Evolutionary conservation across 2,888 invertebrate genomes (phyloP).

Genomic region (Drosophila subquinaria): DNA sequence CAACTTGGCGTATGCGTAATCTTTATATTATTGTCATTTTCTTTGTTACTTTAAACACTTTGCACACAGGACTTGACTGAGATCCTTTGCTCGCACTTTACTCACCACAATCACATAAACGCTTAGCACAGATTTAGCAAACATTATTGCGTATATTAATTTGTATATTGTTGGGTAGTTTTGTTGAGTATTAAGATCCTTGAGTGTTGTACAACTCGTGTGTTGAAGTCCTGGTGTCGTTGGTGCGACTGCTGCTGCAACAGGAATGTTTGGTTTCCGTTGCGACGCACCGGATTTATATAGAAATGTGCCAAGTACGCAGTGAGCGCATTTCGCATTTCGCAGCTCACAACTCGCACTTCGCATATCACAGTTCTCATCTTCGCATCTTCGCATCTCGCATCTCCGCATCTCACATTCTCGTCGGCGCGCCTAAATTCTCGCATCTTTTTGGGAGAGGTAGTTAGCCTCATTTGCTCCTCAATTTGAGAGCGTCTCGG

Average conservation of each 20-base stretch:
- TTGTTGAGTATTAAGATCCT: conserved; percentile 23
- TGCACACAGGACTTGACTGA: conserved; percentile 6
- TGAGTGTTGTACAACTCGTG: conserved; percentile 41
- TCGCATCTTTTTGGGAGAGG: conserved; percentile 53
- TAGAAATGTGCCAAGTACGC: conserved; percentile 69
- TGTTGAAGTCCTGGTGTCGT: conserved; percentile 76
- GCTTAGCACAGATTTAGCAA: conserved; percentile 70
- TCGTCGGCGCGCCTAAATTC: conserved; percentile 62
- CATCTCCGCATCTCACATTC: conserved; percentile 25
- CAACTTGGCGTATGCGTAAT: conserved; percentile 30
- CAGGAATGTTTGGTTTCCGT: conserved; percentile 83
- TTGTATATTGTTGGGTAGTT: neutral
- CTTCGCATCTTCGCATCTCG: conserved; percentile 13
- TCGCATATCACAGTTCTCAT: conserved; percentile 5
- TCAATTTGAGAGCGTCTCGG: conserved; percentile 43
- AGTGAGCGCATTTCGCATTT: conserved; percentile 49
- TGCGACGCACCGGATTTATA: conserved; percentile 77
- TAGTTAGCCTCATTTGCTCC: conserved; percentile 62
- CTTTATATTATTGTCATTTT: conserved; percentile 3
- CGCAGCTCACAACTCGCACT: conserved; percentile 11
- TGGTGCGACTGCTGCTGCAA: conserved; percentile 78
- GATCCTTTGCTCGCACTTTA: conserved; percentile 51
- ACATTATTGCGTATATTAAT: conserved; percentile 65
- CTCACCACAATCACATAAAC: conserved; percentile 80
- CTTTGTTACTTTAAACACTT: conserved; percentile 21